Conservation (phyloP, 2,888 invertebrate genomes). For the Eupelmus urozonus region DNA sequence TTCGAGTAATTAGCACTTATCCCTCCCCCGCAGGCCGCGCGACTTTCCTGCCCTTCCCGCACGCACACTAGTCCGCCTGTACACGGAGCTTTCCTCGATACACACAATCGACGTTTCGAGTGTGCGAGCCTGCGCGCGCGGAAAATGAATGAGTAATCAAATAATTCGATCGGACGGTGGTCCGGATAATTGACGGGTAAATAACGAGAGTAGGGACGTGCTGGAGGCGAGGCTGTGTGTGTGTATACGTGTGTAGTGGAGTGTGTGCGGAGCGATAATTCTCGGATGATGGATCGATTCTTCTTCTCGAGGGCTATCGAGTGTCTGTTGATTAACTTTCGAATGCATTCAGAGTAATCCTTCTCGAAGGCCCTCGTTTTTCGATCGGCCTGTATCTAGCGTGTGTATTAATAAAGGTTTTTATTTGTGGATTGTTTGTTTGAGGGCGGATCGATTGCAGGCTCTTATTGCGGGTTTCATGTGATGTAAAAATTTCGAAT, state of each 20-base stretch:
- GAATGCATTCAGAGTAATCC: neutral
- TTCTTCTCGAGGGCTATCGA: constrained; percentile 14
- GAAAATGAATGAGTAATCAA: constrained; percentile 29
- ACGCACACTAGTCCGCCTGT: neutral
- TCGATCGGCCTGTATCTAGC: no score
- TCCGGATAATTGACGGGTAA: constrained; percentile 28
- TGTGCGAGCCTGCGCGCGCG: no score
- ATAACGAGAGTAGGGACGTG: neutral
- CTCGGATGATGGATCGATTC: constrained; percentile 16
- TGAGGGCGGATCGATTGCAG: no score
- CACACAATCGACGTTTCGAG: no score
- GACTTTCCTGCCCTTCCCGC: neutral
- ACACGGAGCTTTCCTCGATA: neutral
- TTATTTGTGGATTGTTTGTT: no score
- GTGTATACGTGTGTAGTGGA: no score
- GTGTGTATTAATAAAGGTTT: no score
- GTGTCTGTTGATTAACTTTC: neutral
- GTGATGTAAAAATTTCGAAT: no score
- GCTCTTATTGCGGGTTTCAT: no score
- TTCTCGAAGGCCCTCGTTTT: neutral
- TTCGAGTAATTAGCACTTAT: constrained; percentile 34
- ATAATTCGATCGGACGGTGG: constrained; percentile 25
- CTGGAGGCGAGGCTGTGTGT: neutral
- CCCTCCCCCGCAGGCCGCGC: no score
- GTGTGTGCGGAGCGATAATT: neutral